phyloP scores from a whole-genome alignment of 2,888 invertebrate species.

The Beris morrisii region DNA sequence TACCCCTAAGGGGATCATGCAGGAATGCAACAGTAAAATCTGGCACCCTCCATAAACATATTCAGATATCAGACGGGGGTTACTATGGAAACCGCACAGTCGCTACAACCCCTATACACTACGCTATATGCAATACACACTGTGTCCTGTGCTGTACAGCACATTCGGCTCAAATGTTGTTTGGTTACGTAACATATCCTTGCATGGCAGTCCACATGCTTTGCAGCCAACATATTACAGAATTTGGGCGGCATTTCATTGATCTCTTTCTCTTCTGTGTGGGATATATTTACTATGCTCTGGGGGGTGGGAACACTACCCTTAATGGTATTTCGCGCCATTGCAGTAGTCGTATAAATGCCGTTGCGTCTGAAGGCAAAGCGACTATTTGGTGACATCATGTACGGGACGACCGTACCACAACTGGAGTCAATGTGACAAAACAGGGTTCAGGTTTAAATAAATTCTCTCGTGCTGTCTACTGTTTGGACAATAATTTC shows the following conservation, averaged over 20 bases:
- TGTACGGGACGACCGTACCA: no score
- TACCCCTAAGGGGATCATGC: not conserved
- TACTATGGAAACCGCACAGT: slow-evolving; percentile 13
- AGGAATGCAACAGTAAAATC: slow-evolving; percentile 12
- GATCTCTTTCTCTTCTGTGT: no score
- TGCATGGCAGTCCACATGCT: not conserved
- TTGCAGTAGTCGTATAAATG: slow-evolving; percentile 29
- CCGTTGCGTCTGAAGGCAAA: not conserved
- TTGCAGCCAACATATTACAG: not conserved
- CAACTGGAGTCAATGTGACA: no score
- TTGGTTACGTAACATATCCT: not conserved
- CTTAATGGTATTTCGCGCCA: slow-evolving; percentile 18
- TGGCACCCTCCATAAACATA: not conserved
- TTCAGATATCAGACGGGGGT: slow-evolving; percentile 8
- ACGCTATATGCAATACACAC: not conserved
- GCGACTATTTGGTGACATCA: no score
- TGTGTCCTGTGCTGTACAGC: not conserved
- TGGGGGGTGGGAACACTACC: not conserved
- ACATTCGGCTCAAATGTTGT: not conserved
- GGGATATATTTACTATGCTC: no score
- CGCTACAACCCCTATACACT: not conserved
- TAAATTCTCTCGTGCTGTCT: no score
- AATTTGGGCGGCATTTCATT: not conserved
- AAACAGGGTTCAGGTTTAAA: no score
- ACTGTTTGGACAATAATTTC: no score